Conservation (phyloP, 2,797 vertebrate genomes). For the Sylvilagus floridanus region DNA sequence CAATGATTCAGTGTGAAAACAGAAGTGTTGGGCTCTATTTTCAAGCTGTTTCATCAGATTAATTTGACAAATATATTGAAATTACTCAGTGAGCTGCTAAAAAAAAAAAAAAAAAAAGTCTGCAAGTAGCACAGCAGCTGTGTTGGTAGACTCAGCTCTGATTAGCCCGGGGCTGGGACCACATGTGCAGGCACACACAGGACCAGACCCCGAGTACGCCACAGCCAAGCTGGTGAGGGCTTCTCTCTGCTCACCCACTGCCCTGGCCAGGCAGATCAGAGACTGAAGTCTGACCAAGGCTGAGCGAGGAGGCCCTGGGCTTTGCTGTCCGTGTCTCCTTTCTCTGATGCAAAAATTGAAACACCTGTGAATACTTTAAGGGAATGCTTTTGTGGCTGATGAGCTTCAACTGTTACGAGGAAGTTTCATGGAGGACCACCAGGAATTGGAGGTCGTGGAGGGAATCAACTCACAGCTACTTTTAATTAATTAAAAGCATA, state of each 20-base stretch:
- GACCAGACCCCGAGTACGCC: fast-evolving
- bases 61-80: neutral
- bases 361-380: neutral
- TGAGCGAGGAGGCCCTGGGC: neutral
- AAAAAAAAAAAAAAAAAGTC: neutral
- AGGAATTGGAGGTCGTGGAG: neutral
- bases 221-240: fast-evolving
- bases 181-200: fast-evolving
- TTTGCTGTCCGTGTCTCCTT: neutral
- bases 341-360: neutral
- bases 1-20: neutral
- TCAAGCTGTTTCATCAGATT: neutral
- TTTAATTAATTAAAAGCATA: neutral
- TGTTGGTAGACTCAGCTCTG: no score
- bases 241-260: fast-evolving
- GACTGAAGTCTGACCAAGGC: fast-evolving
- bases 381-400: no score
- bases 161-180: neutral
- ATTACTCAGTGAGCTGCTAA: neutral
- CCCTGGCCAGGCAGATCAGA: no score
- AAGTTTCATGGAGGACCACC: neutral
- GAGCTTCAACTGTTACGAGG: neutral
- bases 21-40: neutral
- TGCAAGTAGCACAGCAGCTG: fast-evolving
- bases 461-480: neutral